A percentile compares a stretch with the other conserved stretches of the same genome.
phyloP scores from a whole-genome alignment of 2,797 vertebrate species.

The Apodemus agrarius region DNA sequence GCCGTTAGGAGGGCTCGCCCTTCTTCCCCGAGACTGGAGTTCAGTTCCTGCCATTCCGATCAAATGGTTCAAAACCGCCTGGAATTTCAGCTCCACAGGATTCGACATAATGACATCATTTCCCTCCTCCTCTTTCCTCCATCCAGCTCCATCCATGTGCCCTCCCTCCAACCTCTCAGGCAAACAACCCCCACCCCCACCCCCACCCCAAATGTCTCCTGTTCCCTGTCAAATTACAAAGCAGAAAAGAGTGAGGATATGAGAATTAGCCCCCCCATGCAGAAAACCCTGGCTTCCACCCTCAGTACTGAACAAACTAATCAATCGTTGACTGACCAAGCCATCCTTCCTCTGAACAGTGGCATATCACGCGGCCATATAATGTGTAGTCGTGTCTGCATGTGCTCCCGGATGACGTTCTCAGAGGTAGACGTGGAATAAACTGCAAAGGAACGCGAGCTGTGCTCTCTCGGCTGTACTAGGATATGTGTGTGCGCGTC shows the following conservation, averaged over 20 bases:
- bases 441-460: not conserved
- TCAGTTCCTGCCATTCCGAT: not conserved
- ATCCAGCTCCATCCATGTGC: not conserved
- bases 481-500: not conserved
- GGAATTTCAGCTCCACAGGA: not conserved
- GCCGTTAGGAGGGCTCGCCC: not conserved
- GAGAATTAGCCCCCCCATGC: not conserved
- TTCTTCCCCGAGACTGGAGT: not conserved
- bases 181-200: too few species aligned
- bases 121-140: not conserved
- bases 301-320: not conserved
- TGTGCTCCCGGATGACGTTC: not conserved
- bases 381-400: not conserved
- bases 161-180: too few species aligned
- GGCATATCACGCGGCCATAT: not conserved
- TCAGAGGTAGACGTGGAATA: not conserved
- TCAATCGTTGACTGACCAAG: constrained; percentile 14
- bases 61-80: not conserved
- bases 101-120: not conserved
- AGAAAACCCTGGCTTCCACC: not conserved
- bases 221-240: not conserved
- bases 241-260: not conserved
- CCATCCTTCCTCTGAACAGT: not conserved
- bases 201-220: too few species aligned
- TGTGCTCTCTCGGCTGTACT: not conserved